Base-by-base conservation (phyloP, 2,797 vertebrate species). In the Coendou prehensilis region DNA sequence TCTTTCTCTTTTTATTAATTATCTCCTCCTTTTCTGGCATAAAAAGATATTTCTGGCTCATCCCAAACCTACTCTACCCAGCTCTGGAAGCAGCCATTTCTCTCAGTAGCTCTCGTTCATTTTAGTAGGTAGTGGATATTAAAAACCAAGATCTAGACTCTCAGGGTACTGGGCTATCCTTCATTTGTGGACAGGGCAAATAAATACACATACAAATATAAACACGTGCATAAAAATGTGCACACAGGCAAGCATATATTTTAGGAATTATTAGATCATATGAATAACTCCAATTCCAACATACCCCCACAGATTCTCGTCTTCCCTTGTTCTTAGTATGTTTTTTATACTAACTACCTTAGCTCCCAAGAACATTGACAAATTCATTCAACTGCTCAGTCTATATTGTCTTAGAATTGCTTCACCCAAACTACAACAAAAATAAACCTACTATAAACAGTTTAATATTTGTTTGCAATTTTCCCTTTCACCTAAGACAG, bases 21-120 rank as follows among this genome's bases (percentile, higher is more conserved):
- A 88, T 83, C 69, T 79, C 22, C 37, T 63, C 54, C 78, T 47
- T 91, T 76, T 47, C 61, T 33, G 45, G 17, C 7, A 28, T 78
- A 96, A 93, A 20, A 80, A 78, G 54, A 87, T 37, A 13, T 28
- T 73, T 26, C 18, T 56, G 59, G 45, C n/a, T 94, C 50, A 91
- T 75, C 22, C n/a, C 52, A 87, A 50, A 82, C 13, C 59, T 26
- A 81, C 69, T 41, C 30, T 93, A 50, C 52, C n/a, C 14, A 69
- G 41, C 7, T 52, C 8, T 71, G n/a, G 23, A 76, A 76, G 26
- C 7, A 91, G 63, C 5, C 45, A 47, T 47, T 88, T 95, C 80
- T 95, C 47, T 63, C 37, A 95, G 47, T 23, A 63, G 54, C 20
- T 78, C 26, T 78, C 22, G 17, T 67, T 81, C 50, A 86, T 73